phyloP scores from a whole-genome alignment of 2,888 invertebrate species.

The Daptonema setosum region DNA sequence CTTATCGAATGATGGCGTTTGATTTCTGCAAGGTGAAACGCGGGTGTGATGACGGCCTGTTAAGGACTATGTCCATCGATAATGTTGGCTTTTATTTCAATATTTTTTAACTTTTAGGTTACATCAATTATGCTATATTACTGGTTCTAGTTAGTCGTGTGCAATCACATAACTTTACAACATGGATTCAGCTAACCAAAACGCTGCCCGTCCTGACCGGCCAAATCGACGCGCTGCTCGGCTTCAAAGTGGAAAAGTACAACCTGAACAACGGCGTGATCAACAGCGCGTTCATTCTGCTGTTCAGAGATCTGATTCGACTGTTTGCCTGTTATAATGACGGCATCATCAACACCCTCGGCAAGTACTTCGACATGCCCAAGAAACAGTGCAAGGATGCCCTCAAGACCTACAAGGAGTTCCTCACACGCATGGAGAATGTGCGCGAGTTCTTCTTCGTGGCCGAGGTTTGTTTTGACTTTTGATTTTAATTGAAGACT shows the following conservation, averaged over 20 bases:
- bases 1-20: conserved; percentile 92
- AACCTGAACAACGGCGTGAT: conserved; percentile 95
- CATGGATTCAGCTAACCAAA: conserved; percentile 57
- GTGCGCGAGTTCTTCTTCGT: conserved; percentile 84
- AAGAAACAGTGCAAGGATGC: conserved; percentile 95
- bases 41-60: conserved; percentile 92
- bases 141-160: too few species aligned
- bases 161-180: too few species aligned
- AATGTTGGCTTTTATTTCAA: conserved; percentile 38
- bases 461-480: conserved; percentile 36
- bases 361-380: conserved; percentile 83
- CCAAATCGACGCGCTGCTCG: conserved; percentile 77
- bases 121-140: neutral
- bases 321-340: conserved; percentile 99
- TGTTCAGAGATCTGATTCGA: conserved; percentile 94
- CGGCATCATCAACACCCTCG: conserved; percentile 80
- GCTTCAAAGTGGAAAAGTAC: conserved; percentile 71
- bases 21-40: conserved; percentile 99
- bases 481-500: too few species aligned
- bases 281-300: conserved; percentile 92
- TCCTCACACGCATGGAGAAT: conserved; percentile 84
- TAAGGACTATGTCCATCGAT: conserved; percentile 89
- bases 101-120: neutral
- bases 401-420: conserved; percentile 91
- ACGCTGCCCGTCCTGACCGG: conserved; percentile 81